Percentiles rank a stretch among this genome's conserved stretches.
Evolutionary conservation across 2,888 invertebrate species (phyloP).

Genomic region (Drosophila greeni): DNA sequence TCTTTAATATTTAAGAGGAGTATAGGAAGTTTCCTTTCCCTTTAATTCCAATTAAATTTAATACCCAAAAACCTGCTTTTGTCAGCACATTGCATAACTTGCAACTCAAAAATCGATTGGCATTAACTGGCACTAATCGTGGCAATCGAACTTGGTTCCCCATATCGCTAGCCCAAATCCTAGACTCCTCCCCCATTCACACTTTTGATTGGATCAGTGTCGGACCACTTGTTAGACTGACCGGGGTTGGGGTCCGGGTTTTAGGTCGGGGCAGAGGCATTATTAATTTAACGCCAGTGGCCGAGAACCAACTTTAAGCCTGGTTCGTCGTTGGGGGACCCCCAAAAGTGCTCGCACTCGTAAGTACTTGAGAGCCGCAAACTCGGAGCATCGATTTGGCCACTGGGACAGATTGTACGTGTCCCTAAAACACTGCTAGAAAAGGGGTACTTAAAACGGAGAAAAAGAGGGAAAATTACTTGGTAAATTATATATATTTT

Average conservation of each 20-base stretch:
- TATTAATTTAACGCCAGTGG: slow-evolving; percentile 37
- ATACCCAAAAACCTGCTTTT: neutral
- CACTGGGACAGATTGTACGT: slow-evolving; percentile 40
- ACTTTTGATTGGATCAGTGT: slow-evolving; percentile 15
- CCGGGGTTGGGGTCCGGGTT: neutral
- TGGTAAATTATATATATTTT: neutral
- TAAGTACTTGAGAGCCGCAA: slow-evolving; percentile 31
- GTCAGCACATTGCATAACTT: neutral
- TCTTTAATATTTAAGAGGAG: neutral
- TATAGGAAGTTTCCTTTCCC: neutral
- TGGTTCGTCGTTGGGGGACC: slow-evolving; percentile 7
- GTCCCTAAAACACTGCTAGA: neutral
- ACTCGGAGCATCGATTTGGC: slow-evolving; percentile 40
- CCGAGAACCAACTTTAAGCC: slow-evolving; percentile 21
- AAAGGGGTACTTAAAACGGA: neutral
- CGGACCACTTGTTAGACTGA: slow-evolving; percentile 30
- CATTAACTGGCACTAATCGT: slow-evolving; percentile 13
- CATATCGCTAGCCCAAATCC: slow-evolving; percentile 4
- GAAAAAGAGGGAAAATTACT: rapidly evolving
- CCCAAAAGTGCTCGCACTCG: slow-evolving; percentile 16
- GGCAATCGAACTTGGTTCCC: neutral
- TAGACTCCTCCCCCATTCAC: neutral
- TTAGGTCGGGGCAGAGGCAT: slow-evolving; percentile 7
- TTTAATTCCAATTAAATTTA: neutral
- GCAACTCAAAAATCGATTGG: slow-evolving; percentile 8